These are phyloP conservation scores for Trichoplusia ni DNA, from an alignment of 1,140 invertebrate species.

Conservation along the genomic window DNA sequence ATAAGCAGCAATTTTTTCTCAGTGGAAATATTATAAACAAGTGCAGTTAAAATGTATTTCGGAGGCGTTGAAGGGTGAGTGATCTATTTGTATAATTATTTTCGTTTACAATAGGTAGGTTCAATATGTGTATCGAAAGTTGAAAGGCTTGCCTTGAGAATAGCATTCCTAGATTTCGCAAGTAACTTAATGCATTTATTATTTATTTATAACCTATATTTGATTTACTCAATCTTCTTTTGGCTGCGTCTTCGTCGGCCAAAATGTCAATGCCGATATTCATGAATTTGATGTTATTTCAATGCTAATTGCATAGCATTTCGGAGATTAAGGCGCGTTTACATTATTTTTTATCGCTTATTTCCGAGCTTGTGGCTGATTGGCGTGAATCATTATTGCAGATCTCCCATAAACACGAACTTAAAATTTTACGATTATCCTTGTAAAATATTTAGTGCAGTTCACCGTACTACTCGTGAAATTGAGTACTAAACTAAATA, in stretches of 20 bases:
- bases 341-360: neutral
- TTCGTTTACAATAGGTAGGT: conserved; percentile 24
- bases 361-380: no score
- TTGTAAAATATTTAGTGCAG: no score
- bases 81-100: conserved; percentile 28
- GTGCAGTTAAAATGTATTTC: conserved; percentile 53
- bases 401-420: no score
- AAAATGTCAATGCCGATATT: conserved; percentile 35
- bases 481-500: no score
- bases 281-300: conserved; percentile 6
- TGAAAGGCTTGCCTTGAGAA: conserved; percentile 68
- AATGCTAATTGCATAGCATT: conserved; percentile 4
- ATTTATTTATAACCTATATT: conserved; percentile 1
- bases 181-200: conserved; percentile 30
- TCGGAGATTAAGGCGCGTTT: neutral
- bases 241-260: neutral
- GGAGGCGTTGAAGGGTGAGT: conserved; percentile 74
- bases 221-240: neutral
- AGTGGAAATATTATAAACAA: conserved; percentile 7
- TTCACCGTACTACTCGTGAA: no score
- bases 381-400: no score
- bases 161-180: conserved; percentile 55
- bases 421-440: no score
- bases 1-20: conserved; percentile 6
- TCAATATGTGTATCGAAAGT: conserved; percentile 70